Percentiles rank a stretch among this genome's conserved stretches.
Conservation (phyloP, 2,888 invertebrate species). For the Erebia ligea region DNA sequence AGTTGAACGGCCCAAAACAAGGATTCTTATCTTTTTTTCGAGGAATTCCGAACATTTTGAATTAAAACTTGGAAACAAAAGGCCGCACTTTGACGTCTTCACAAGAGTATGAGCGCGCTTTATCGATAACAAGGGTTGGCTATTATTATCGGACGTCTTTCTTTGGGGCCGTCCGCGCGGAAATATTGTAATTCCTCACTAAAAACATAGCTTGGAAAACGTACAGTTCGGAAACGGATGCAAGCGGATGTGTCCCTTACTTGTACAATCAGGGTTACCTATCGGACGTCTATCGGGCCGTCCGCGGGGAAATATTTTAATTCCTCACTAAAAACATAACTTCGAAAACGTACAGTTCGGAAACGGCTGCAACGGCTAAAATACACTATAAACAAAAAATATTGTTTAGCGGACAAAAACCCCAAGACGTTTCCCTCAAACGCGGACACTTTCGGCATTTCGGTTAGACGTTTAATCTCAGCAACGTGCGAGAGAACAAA, state of each 20-base stretch:
- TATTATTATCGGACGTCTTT: constrained; percentile 43
- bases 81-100: constrained; percentile 26
- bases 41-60: constrained; percentile 23
- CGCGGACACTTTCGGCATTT: too few species aligned
- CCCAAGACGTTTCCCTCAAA: too few species aligned
- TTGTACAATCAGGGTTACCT: constrained; percentile 28
- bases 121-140: constrained; percentile 42
- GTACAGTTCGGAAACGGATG: background rate
- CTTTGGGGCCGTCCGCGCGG: constrained; percentile 43
- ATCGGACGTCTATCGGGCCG: constrained; percentile 43
- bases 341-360: background rate
- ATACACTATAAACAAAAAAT: too few species aligned
- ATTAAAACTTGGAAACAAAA: constrained; percentile 31
- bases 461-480: too few species aligned
- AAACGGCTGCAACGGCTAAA: background rate
- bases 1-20: constrained; percentile 10
- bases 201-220: constrained; percentile 15
- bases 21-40: constrained; percentile 13
- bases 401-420: too few species aligned
- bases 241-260: too few species aligned
- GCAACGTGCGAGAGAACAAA: too few species aligned
- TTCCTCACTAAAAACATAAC: constrained; percentile 38
- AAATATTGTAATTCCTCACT: constrained; percentile 47
- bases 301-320: constrained; percentile 46
- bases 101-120: constrained; percentile 25